Conservation (phyloP, 1,140 invertebrate genomes). For the Lethrus apterus region DNA sequence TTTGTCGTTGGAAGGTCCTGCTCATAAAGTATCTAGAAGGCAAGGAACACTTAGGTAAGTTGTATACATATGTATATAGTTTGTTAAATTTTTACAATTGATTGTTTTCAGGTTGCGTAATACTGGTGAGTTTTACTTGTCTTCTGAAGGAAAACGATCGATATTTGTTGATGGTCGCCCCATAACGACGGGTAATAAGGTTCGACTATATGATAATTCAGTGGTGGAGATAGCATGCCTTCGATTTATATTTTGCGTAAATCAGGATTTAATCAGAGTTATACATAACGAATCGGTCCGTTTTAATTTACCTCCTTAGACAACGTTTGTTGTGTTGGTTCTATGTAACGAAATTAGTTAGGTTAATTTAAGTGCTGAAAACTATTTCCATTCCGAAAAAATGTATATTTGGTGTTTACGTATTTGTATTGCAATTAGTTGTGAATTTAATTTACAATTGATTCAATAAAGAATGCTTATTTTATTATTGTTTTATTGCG, state of each 20-base stretch:
- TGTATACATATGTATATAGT: neutral
- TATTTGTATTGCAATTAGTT: no score
- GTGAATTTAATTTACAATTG: no score
- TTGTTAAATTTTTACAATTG: conserved; percentile 4
- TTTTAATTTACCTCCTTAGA: conserved; percentile 30
- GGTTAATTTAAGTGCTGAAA: no score
- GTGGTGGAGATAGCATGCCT: conserved; percentile 90
- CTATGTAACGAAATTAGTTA: no score
- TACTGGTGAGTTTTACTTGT: conserved; percentile 89
- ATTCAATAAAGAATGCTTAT: no score
- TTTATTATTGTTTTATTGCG: no score
- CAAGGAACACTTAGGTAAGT: conserved; percentile 61
- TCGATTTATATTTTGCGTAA: conserved; percentile 87
- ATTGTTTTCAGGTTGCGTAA: conserved; percentile 71
- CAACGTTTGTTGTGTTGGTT: conserved; percentile 1
- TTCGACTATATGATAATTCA: conserved; percentile 84
- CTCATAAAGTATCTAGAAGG: conserved; percentile 74
- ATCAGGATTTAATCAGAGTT: conserved; percentile 68
- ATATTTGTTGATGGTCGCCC: conserved; percentile 91
- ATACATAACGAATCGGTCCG: conserved; percentile 40
- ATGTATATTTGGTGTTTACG: no score
- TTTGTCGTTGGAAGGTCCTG: conserved; percentile 83
- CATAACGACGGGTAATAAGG: conserved; percentile 77
- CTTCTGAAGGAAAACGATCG: conserved; percentile 90
- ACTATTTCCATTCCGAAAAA: no score